A percentile compares a stretch with the other conserved stretches of the same genome.
Conservation (phyloP, 2,888 invertebrate genomes). For the Notodonta dromedarius region DNA sequence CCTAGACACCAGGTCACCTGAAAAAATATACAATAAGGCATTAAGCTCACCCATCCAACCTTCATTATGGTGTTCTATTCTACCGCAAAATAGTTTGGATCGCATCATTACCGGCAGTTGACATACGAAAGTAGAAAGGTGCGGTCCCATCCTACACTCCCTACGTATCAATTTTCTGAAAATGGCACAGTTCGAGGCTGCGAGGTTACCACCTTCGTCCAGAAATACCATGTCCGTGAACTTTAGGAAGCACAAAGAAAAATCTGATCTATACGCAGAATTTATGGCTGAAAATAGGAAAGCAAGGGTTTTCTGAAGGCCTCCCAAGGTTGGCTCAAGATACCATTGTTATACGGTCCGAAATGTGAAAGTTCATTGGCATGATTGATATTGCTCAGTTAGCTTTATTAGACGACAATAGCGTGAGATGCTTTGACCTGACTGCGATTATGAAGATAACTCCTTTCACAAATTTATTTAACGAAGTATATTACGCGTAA, state of each 20-base stretch:
- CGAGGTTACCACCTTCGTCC: slow-evolving; percentile 53
- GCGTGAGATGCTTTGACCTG: slow-evolving; percentile 44
- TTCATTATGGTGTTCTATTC: neutral
- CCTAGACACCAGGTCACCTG: no score
- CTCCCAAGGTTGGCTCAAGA: slow-evolving; percentile 37
- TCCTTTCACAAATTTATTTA: slow-evolving; percentile 11
- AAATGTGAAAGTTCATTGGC: slow-evolving; percentile 63
- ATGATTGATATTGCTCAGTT: slow-evolving; percentile 55
- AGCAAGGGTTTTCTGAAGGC: slow-evolving; percentile 29
- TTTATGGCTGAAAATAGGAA: slow-evolving; percentile 37
- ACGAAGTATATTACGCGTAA: neutral
- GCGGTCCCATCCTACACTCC: slow-evolving; percentile 36
- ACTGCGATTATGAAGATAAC: slow-evolving; percentile 28
- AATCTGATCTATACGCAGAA: slow-evolving; percentile 22
- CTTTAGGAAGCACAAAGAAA: slow-evolving; percentile 25
- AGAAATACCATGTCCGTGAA: slow-evolving; percentile 33
- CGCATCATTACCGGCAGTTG: slow-evolving; percentile 23
- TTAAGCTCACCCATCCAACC: neutral
- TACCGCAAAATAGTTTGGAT: slow-evolving; percentile 1
- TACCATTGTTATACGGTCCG: slow-evolving; percentile 52
- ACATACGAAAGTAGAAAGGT: slow-evolving; percentile 57
- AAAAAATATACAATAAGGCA: neutral
- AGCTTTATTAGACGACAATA: slow-evolving; percentile 42
- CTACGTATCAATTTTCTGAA: slow-evolving; percentile 51
- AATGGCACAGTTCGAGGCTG: slow-evolving; percentile 63